Conservation (phyloP, 2,888 invertebrate species). For the Stomorhina lunata region DNA sequence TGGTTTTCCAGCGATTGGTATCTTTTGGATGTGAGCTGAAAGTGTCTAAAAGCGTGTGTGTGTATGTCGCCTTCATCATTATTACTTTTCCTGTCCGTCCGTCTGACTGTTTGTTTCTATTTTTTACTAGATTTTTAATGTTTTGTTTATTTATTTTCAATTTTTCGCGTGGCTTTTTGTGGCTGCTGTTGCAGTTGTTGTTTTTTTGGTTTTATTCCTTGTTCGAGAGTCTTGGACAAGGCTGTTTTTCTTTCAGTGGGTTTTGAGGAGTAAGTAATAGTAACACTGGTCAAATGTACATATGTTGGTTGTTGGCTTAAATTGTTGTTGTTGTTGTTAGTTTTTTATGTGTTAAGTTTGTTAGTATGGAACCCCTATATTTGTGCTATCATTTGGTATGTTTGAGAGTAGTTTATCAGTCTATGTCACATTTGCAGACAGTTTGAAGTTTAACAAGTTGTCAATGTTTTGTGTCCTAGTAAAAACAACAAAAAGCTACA, state of each 20-base stretch:
- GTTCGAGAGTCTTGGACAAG: conserved; percentile 32
- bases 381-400: conserved; percentile 57
- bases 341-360: conserved; percentile 9
- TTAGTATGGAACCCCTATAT: conserved; percentile 55
- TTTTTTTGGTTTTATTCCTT: conserved; percentile 28
- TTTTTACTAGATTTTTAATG: conserved; percentile 15
- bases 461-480: conserved; percentile 60
- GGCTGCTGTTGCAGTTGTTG: neutral
- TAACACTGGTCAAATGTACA: conserved; percentile 16
- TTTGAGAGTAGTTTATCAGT: conserved; percentile 72
- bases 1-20: conserved; percentile 49
- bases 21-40: conserved; percentile 56
- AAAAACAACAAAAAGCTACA: conserved; percentile 2
- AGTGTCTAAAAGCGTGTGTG: conserved; percentile 46
- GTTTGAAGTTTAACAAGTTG: conserved; percentile 76
- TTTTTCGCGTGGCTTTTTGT: conserved; percentile 33
- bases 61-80: conserved; percentile 52
- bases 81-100: conserved; percentile 35
- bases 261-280: conserved; percentile 57
- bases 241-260: conserved; percentile 41
- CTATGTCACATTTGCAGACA: conserved; percentile 75
- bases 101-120: neutral
- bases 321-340: conserved; percentile 11
- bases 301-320: neutral
- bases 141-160: conserved; percentile 36